phyloP scores from a whole-genome alignment of 2,888 invertebrate species.

The Euzophera pinguis region DNA sequence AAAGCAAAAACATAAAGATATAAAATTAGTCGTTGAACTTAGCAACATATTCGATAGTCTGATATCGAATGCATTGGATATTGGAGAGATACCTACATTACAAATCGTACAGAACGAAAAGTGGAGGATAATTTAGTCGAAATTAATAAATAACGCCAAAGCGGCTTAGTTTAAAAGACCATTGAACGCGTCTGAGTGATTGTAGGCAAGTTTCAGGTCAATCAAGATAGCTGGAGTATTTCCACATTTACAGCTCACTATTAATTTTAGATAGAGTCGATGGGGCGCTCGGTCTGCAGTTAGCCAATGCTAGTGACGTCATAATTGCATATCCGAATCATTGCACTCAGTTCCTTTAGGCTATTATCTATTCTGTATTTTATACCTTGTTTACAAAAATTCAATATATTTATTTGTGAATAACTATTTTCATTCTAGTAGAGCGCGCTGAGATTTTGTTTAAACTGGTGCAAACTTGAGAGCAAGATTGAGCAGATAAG shows the following conservation, averaged over 20 bases:
- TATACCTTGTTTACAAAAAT: neutral
- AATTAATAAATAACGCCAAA: neutral
- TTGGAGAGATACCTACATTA: too few species aligned
- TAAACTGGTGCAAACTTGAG: too few species aligned
- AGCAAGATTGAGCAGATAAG: too few species aligned
- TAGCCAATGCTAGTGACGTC: conserved; percentile 28
- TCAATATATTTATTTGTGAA: too few species aligned
- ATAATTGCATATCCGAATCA: conserved; percentile 18
- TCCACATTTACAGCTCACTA: conserved; percentile 47
- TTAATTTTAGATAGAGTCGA: conserved; percentile 45
- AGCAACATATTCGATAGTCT: too few species aligned
- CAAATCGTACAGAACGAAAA: neutral
- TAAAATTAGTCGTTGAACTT: too few species aligned
- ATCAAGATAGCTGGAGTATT: conserved; percentile 27
- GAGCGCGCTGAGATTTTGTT: too few species aligned
- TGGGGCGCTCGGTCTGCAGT: conserved; percentile 20
- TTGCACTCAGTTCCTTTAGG: conserved; percentile 4
- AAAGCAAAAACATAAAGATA: too few species aligned
- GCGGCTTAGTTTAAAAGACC: conserved; percentile 4
- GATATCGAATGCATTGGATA: too few species aligned
- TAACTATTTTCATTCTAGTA: too few species aligned
- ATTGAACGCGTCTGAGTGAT: conserved; percentile 7
- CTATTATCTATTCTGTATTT: neutral
- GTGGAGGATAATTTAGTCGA: neutral
- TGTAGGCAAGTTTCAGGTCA: conserved; percentile 20